Conservation (phyloP, 2,888 invertebrate species). For the Copidosoma aretas region DNA sequence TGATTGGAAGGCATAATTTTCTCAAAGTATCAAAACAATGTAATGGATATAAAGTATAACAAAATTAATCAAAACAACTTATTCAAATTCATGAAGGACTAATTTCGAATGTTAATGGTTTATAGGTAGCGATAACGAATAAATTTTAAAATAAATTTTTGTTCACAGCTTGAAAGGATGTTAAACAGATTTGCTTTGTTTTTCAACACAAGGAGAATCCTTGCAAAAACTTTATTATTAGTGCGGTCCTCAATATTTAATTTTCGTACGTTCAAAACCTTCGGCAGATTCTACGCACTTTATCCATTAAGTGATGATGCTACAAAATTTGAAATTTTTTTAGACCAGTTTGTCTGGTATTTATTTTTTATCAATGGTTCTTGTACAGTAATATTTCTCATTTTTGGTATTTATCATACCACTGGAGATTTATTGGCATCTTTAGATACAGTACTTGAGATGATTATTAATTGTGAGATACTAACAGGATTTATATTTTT, state of each 20-base stretch:
- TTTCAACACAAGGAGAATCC: too few relatives aligned
- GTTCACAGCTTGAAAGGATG: too few relatives aligned
- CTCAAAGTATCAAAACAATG: too few relatives aligned
- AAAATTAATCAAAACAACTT: too few relatives aligned
- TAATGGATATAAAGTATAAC: too few relatives aligned
- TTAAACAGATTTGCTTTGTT: too few relatives aligned
- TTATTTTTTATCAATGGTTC: constrained; percentile 13
- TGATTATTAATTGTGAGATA: constrained; percentile 5
- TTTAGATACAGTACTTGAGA: background rate
- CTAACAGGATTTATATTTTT: background rate
- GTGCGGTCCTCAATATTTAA: background rate
- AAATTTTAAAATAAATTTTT: too few relatives aligned
- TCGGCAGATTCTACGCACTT: constrained; percentile 2
- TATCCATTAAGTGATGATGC: constrained; percentile 2
- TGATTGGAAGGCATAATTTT: too few relatives aligned
- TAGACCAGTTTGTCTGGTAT: constrained; percentile 1
- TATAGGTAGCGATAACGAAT: too few relatives aligned
- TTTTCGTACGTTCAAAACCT: background rate
- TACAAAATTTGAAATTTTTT: background rate
- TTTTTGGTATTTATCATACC: background rate
- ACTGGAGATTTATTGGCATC: background rate
- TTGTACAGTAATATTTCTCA: background rate
- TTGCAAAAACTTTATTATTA: too few relatives aligned
- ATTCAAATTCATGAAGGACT: too few relatives aligned
- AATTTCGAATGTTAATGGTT: too few relatives aligned